A percentile compares a stretch with the other conserved stretches of the same genome.
Conservation (phyloP, 2,797 vertebrate genomes). For the Thunnus albacares region DNA sequence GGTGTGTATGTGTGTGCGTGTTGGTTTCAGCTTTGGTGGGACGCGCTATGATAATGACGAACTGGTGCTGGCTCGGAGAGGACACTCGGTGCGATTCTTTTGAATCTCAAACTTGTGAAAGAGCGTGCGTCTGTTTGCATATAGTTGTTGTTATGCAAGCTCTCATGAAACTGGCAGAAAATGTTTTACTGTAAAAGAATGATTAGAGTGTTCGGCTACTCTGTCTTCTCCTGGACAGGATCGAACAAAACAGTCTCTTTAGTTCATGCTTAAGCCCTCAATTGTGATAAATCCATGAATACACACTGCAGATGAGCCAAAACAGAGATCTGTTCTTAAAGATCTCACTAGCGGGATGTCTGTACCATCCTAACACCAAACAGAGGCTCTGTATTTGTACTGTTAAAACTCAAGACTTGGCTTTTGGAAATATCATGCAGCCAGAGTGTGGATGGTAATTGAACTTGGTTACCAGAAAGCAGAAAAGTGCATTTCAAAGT, state of each 20-base stretch:
- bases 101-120: constrained; percentile 41
- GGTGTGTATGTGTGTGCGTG: constrained; percentile 17
- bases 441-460: constrained; percentile 40
- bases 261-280: constrained; percentile 56
- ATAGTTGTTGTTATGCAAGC: constrained; percentile 61
- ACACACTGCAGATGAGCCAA: constrained; percentile 46
- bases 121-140: constrained; percentile 64
- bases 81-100: constrained; percentile 31
- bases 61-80: constrained; percentile 63
- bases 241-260: constrained; percentile 54
- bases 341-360: constrained; percentile 37
- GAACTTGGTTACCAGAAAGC: constrained; percentile 65
- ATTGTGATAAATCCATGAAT: constrained; percentile 61
- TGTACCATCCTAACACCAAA: constrained; percentile 48
- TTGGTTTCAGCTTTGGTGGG: constrained; percentile 71
- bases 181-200: constrained; percentile 21
- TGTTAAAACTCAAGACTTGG: constrained; percentile 32
- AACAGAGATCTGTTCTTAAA: constrained; percentile 47
- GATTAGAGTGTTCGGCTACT: constrained; percentile 32
- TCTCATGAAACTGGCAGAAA: constrained; percentile 44
- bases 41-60: constrained; percentile 38
- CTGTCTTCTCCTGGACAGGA: constrained; percentile 39
- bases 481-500: constrained; percentile 83
- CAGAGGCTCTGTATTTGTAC: constrained; percentile 27
- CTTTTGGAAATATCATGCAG: constrained; percentile 32